These are phyloP conservation scores for Drosophila bifasciata DNA, from an alignment of 1,140 invertebrate genomes.

Conservation along the genomic window DNA sequence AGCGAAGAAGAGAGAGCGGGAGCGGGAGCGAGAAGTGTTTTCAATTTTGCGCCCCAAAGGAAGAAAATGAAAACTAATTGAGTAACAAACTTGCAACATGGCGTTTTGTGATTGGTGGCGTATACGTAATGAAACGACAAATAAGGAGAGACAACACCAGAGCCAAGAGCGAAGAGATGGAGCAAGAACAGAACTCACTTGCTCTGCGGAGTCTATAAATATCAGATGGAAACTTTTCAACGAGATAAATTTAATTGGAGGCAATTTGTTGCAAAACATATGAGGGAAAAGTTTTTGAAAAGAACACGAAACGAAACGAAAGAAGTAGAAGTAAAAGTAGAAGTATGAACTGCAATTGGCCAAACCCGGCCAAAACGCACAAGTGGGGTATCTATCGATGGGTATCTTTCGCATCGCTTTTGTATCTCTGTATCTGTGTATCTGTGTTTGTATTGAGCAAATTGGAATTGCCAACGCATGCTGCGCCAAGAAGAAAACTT, in stretches of 20 bases:
- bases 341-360: slow-evolving; percentile 80
- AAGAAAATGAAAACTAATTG: slow-evolving; percentile 79
- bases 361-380: slow-evolving; percentile 22
- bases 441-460: slow-evolving; percentile 46
- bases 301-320: slow-evolving; percentile 63
- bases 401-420: slow-evolving; percentile 1
- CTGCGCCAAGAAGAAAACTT: slow-evolving; percentile 60
- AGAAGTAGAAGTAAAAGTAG: too few species aligned
- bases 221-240: slow-evolving; percentile 83
- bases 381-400: slow-evolving; percentile 39
- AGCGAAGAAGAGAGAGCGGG: slow-evolving; percentile 2
- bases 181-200: slow-evolving; percentile 30
- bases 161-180: neutral
- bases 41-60: slow-evolving; percentile 68
- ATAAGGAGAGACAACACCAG: slow-evolving; percentile 60
- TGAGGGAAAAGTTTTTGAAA: slow-evolving; percentile 63
- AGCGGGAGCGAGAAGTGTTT: slow-evolving; percentile 65
- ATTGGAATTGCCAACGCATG: slow-evolving; percentile 67
- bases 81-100: slow-evolving; percentile 78
- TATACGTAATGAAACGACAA: slow-evolving; percentile 80
- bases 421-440: slow-evolving; percentile 14
- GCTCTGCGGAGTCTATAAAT: slow-evolving; percentile 71
- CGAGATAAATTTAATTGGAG: slow-evolving; percentile 84
- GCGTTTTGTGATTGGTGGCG: slow-evolving; percentile 77
- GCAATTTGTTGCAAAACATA: slow-evolving; percentile 79